A percentile compares a stretch with the other conserved stretches of the same genome.
Evolutionary conservation across 1,140 invertebrate genomes (phyloP).

Genomic region (Pteromalus puparum): DNA sequence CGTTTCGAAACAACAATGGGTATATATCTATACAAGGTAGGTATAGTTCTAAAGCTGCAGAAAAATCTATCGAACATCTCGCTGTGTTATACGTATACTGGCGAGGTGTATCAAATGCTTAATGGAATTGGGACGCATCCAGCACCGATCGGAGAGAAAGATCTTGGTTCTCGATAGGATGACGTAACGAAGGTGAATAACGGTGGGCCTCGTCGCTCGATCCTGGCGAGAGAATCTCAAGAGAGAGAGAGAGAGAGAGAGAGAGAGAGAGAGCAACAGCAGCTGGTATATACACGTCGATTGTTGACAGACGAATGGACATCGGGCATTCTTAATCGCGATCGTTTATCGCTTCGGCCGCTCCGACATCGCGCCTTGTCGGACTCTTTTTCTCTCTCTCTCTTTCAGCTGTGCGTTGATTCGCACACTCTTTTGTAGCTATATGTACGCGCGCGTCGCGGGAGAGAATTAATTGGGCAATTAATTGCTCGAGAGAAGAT

Average conservation of each 20-base stretch:
- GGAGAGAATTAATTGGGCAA: conserved; percentile 28
- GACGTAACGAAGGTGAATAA: conserved; percentile 32
- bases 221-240: not conserved
- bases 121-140: conserved; percentile 7
- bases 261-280: too few relatives aligned
- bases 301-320: conserved; percentile 50
- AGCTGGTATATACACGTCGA: not conserved
- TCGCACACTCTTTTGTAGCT: not conserved
- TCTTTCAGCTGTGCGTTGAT: not conserved
- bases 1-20: conserved; percentile 25
- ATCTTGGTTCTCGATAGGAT: conserved; percentile 13
- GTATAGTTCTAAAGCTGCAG: not conserved
- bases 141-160: not conserved
- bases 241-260: too few relatives aligned
- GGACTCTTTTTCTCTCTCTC: not conserved
- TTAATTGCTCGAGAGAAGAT: not conserved
- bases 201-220: not conserved
- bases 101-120: not conserved
- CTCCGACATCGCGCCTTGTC: conserved; percentile 7
- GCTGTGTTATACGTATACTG: not conserved
- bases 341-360: conserved; percentile 38
- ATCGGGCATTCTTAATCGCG: conserved; percentile 48
- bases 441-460: not conserved
- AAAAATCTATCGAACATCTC: conserved; percentile 6
- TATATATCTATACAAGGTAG: not conserved